These are phyloP conservation scores for Drosophila ercepeae DNA, from an alignment of 1,140 invertebrate species.

Conservation along the genomic window DNA sequence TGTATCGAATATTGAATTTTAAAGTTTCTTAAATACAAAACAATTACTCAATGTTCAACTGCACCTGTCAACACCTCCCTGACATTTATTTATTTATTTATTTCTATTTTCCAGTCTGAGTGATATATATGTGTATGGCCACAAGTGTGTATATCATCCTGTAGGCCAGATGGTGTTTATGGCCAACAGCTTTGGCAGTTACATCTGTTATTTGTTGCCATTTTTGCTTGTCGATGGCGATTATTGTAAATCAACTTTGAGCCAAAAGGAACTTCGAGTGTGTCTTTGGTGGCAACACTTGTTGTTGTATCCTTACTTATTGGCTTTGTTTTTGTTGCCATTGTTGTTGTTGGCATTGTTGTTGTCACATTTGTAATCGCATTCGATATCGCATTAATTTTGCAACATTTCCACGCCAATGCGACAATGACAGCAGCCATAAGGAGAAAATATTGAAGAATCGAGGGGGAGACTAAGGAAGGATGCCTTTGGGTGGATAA, in stretches of 20 bases:
- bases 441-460: not conserved
- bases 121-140: not conserved
- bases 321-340: not conserved
- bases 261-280: conserved; percentile 28
- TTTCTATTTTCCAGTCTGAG: not conserved
- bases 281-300: conserved; percentile 13
- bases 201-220: conserved; percentile 32
- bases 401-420: conserved; percentile 49
- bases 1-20: too few species aligned
- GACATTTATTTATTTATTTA: not conserved
- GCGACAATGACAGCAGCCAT: conserved; percentile 30
- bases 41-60: not conserved
- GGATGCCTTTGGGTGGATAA: not conserved
- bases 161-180: conserved; percentile 42
- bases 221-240: conserved; percentile 46
- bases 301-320: conserved; percentile 9
- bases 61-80: not conserved
- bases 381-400: conserved; percentile 62
- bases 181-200: conserved; percentile 32
- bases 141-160: conserved; percentile 18
- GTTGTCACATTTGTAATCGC: conserved; percentile 44
- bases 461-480: not conserved
- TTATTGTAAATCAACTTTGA: conserved; percentile 64
- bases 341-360: conserved; percentile 2
- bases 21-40: too few species aligned